A percentile compares a stretch with the other conserved stretches of the same genome.
Conservation (phyloP, 2,797 vertebrate genomes). For the Apogon hyalosoma region DNA sequence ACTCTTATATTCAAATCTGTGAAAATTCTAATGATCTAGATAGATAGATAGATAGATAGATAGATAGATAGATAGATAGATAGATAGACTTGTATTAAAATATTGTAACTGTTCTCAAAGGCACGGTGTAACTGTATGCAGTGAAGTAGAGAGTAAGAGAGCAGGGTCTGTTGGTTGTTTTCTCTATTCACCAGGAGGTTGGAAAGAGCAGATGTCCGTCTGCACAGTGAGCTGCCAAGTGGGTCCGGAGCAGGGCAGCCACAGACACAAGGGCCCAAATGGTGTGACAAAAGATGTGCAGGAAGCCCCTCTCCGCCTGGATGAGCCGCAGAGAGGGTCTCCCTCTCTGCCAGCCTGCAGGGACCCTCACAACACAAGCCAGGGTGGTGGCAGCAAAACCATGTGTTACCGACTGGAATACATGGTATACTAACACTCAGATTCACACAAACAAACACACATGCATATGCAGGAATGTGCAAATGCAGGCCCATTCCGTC, state of each 20-base stretch:
- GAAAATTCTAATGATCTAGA: constrained; percentile 12
- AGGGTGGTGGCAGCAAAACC: constrained; percentile 70
- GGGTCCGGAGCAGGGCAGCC: constrained; percentile 80
- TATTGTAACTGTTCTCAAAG: constrained; percentile 5
- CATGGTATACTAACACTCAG: constrained; percentile 49
- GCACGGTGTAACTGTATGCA: constrained; percentile 27
- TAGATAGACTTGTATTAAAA: constrained; percentile 14
- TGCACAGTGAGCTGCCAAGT: constrained; percentile 83
- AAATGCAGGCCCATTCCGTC: constrained; percentile 19
- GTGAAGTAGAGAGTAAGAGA: constrained; percentile 47
- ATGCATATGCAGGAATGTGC: constrained; percentile 63
- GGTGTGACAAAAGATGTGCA: constrained; percentile 88
- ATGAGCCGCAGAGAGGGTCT: constrained; percentile 85
- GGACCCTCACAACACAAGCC: constrained; percentile 71
- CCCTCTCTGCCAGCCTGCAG: constrained; percentile 78
- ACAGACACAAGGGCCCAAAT: constrained; percentile 87
- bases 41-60: constrained; percentile 23
- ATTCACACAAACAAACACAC: constrained; percentile 67
- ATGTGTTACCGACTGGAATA: constrained; percentile 71
- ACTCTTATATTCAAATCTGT: no score
- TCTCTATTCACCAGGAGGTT: constrained; percentile 83
- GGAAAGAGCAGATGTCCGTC: constrained; percentile 87
- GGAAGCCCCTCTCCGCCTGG: constrained; percentile 88
- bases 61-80: constrained; percentile 19
- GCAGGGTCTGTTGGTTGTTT: constrained; percentile 68